Evolutionary conservation across 2,797 vertebrate genomes (phyloP).

Genomic region (Tragopan temminckii): DNA sequence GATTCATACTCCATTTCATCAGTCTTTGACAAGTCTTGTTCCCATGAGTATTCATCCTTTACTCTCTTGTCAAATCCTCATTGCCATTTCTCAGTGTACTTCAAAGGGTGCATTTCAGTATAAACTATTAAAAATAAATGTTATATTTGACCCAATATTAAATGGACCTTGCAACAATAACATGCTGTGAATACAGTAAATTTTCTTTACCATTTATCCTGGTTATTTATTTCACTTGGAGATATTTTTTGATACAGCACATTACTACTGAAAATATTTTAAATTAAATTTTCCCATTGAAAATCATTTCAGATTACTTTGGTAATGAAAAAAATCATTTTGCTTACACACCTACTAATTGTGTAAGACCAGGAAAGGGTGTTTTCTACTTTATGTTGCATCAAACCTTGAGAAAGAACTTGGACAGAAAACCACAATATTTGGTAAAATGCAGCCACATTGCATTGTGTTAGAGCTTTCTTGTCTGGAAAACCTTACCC

Average conservation of each 20-base stretch:
- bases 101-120: not conserved
- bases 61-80: not conserved
- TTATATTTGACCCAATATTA: not conserved
- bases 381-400: not conserved
- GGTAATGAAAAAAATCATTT: not conserved
- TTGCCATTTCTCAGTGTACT: not conserved
- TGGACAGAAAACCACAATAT: not conserved
- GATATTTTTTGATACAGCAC: not conserved
- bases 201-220: not conserved
- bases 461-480: not conserved
- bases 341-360: not conserved
- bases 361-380: not conserved
- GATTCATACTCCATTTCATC: not conserved
- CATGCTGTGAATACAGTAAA: not conserved
- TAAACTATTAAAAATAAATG: not conserved
- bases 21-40: not conserved
- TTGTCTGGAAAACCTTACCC: not conserved
- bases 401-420: not conserved
- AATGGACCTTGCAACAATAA: not conserved
- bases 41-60: not conserved
- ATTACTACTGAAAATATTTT: not conserved
- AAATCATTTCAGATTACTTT: not conserved
- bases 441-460: not conserved
- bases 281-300: not conserved
- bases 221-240: not conserved